A percentile compares a stretch with the other conserved stretches of the same genome.
Evolutionary conservation across 1,140 invertebrate genomes (phyloP).

Genomic region (Ectropis grisescens): DNA sequence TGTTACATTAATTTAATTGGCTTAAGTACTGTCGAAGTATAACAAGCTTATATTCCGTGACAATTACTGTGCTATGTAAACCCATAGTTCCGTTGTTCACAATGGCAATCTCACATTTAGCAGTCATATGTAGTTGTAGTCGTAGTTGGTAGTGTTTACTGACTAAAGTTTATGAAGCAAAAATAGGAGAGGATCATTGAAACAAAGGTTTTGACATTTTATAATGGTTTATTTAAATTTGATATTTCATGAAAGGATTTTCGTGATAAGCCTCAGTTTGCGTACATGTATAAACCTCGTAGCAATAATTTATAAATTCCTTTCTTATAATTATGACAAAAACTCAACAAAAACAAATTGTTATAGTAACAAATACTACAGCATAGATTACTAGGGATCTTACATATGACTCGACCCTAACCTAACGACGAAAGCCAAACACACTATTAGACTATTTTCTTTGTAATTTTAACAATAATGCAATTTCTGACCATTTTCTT

Average conservation of each 20-base stretch:
- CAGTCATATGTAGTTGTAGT: no score
- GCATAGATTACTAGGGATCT: constrained; percentile 38
- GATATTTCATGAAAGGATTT: constrained; percentile 64
- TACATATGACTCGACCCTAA: constrained; percentile 42
- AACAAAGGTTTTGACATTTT: constrained; percentile 13
- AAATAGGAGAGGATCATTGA: no score
- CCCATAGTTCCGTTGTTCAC: no score
- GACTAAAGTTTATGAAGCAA: no score
- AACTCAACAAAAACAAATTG: constrained; percentile 64
- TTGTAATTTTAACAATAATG: no score
- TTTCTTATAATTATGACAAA: constrained; percentile 52
- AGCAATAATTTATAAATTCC: constrained; percentile 57
- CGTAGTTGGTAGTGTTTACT: no score
- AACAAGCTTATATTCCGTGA: no score
- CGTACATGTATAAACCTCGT: constrained; percentile 59
- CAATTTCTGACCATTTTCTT: constrained; percentile 14
- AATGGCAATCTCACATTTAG: no score
- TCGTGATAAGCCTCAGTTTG: constrained; percentile 63
- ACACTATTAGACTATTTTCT: background rate
- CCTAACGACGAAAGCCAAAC: constrained; percentile 65
- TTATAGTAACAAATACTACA: constrained; percentile 59
- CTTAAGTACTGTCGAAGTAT: no score
- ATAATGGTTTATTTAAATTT: constrained; percentile 66
- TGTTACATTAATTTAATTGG: no score
- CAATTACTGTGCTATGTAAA: no score